A percentile compares a stretch with the other conserved stretches of the same genome.
Conservation (phyloP, 2,888 invertebrate genomes). For the Yponomeuta cagnagella region DNA sequence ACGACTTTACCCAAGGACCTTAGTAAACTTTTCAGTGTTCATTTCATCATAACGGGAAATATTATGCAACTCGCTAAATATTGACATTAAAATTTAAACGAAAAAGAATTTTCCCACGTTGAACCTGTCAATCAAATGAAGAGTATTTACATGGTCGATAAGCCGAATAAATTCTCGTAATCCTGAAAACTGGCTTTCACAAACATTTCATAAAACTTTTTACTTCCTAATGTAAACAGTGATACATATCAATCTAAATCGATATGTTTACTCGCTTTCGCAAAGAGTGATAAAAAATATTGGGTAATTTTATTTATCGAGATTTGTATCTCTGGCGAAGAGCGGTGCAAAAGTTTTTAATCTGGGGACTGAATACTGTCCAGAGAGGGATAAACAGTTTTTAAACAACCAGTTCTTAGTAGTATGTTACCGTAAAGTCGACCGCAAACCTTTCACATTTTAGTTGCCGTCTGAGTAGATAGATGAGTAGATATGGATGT, state of each 20-base stretch:
- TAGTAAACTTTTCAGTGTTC: too few species aligned
- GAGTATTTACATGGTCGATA: slow-evolving; percentile 12
- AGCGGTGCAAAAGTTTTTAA: too few species aligned
- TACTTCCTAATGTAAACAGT: slow-evolving; percentile 2
- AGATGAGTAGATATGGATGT: too few species aligned
- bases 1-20: too few species aligned
- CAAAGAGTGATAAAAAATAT: background rate
- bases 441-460: too few species aligned
- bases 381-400: too few species aligned
- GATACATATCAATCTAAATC: background rate
- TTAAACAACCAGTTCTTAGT: too few species aligned
- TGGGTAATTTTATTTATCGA: background rate
- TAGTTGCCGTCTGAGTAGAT: too few species aligned
- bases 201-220: slow-evolving; percentile 11
- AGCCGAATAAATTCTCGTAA: background rate
- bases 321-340: too few species aligned
- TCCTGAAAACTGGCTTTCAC: background rate
- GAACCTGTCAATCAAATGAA: slow-evolving; percentile 14
- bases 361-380: too few species aligned
- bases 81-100: slow-evolving; percentile 10
- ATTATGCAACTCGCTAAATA: background rate
- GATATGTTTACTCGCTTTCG: background rate
- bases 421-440: too few species aligned
- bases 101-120: slow-evolving; percentile 15
- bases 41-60: background rate